Percentiles rank a stretch among this genome's conserved stretches.
Conservation (phyloP, 2,113 vertebrate species). For the Leucosticte australis region DNA sequence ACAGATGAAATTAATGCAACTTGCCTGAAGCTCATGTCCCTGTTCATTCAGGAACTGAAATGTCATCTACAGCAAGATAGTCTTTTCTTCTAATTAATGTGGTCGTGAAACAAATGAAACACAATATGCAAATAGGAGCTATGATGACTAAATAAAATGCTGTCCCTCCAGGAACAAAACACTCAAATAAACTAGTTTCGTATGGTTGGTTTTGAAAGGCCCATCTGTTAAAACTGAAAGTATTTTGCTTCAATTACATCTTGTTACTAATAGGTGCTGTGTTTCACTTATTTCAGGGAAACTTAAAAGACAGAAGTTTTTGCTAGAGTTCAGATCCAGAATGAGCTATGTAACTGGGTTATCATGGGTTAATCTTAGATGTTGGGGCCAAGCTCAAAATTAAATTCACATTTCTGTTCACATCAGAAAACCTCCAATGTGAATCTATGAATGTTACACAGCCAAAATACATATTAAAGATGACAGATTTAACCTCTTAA, state of each 20-base stretch:
- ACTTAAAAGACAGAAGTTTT: neutral
- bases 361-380: neutral
- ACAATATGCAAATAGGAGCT: slow-evolving; percentile 1
- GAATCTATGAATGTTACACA: neutral
- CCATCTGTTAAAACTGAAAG: slow-evolving; percentile 31
- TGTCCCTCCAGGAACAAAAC: slow-evolving; percentile 24
- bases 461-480: neutral
- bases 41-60: slow-evolving; percentile 48
- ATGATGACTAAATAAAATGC: slow-evolving; percentile 35
- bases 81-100: slow-evolving; percentile 49
- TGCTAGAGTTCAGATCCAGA: neutral
- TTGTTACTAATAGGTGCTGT: neutral
- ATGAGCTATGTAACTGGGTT: neutral
- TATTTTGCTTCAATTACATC: neutral
- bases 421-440: neutral
- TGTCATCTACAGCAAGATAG: neutral
- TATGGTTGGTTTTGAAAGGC: slow-evolving; percentile 4
- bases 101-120: slow-evolving; percentile 18
- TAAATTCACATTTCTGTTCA: neutral
- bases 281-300: slow-evolving; percentile 5
- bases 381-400: neutral
- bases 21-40: slow-evolving; percentile 30
- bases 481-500: neutral
- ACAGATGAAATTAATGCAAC: slow-evolving; percentile 5
- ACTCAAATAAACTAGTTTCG: neutral